Conservation (phyloP, 1,140 invertebrate genomes). For the Ceratina calcarata region DNA sequence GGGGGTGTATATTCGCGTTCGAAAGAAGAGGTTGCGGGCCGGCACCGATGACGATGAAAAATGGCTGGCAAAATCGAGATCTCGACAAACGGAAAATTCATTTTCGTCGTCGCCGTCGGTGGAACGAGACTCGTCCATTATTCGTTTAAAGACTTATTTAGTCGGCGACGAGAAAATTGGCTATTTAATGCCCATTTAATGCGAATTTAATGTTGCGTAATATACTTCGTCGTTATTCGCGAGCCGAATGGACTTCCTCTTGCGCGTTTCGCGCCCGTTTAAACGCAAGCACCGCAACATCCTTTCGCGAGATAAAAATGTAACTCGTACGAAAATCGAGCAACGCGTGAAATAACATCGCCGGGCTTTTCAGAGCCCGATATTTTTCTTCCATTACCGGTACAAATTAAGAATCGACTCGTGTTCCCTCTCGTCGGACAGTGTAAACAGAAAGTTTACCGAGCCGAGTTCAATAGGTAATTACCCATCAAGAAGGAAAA, state of each 20-base stretch:
- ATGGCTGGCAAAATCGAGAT: slow-evolving; percentile 47
- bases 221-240: too few relatives aligned
- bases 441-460: not conserved
- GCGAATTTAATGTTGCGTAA: slow-evolving; percentile 2
- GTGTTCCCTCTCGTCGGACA: too few relatives aligned
- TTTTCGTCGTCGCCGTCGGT: slow-evolving; percentile 3
- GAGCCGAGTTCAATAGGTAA: not conserved
- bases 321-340: too few relatives aligned
- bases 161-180: not conserved
- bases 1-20: not conserved
- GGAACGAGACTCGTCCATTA: not conserved
- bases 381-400: too few relatives aligned
- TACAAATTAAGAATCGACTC: too few relatives aligned
- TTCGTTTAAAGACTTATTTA: slow-evolving; percentile 23
- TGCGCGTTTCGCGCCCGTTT: too few relatives aligned
- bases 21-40: too few relatives aligned
- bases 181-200: slow-evolving; percentile 2
- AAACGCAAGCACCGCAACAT: too few relatives aligned
- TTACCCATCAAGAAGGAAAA: not conserved
- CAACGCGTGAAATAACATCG: too few relatives aligned
- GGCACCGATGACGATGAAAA: slow-evolving; percentile 29
- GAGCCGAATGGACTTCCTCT: too few relatives aligned
- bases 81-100: slow-evolving; percentile 36
- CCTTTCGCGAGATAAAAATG: too few relatives aligned
- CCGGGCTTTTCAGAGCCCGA: too few relatives aligned